These are phyloP conservation scores for Anoplolepis gracilipes DNA, from an alignment of 1,140 invertebrate species.

Conservation along the genomic window DNA sequence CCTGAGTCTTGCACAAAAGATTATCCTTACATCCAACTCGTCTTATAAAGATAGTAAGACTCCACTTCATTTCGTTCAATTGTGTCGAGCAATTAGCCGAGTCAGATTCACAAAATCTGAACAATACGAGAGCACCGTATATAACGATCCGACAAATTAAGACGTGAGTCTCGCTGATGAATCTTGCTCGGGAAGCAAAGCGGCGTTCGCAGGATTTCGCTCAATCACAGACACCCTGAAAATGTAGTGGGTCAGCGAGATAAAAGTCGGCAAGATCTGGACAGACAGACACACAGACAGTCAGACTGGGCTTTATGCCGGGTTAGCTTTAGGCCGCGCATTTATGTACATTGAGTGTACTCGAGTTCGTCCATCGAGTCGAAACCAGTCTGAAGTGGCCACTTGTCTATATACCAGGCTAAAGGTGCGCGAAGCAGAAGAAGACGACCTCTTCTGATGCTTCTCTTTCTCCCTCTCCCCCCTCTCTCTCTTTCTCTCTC, in stretches of 20 bases:
- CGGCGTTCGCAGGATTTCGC: constrained; percentile 38
- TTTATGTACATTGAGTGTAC: background rate
- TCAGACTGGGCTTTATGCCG: constrained; percentile 11
- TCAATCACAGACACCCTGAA: constrained; percentile 57
- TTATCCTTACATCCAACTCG: background rate
- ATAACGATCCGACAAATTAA: constrained; percentile 30
- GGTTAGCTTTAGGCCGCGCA: background rate
- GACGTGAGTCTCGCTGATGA: constrained; percentile 44
- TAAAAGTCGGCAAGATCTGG: constrained; percentile 51
- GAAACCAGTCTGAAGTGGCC: constrained; percentile 60
- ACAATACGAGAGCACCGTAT: background rate
- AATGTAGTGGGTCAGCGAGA: constrained; percentile 56
- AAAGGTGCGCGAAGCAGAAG: constrained; percentile 36
- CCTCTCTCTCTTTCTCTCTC: background rate
- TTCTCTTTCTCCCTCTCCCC: background rate
- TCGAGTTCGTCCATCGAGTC: constrained; percentile 7
- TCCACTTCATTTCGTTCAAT: background rate
- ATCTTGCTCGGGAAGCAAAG: background rate
- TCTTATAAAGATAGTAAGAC: background rate
- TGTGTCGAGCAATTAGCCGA: background rate
- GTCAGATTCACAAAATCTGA: constrained; percentile 29
- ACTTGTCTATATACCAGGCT: constrained; percentile 45
- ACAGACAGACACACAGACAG: constrained; percentile 6
- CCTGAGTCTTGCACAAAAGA: background rate
- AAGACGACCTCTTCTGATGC: constrained; percentile 3